These are phyloP conservation scores for Lymantria dispar DNA, from an alignment of 2,888 invertebrate genomes.

Conservation along the genomic window DNA sequence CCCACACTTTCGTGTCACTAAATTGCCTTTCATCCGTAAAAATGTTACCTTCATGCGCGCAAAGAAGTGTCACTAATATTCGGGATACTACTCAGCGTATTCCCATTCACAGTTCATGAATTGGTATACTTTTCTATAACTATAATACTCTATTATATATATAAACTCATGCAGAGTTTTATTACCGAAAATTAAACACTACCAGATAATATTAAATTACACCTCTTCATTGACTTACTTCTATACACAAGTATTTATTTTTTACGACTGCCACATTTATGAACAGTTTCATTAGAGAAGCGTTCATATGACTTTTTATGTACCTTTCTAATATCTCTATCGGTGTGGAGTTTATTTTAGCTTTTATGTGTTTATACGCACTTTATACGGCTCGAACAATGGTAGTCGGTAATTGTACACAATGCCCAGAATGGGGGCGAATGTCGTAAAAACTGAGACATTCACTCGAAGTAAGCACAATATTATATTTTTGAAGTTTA, in stretches of 20 bases:
- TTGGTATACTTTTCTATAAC: no score
- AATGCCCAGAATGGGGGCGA: constrained; percentile 18
- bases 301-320: constrained; percentile 26
- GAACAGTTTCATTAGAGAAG: constrained; percentile 22
- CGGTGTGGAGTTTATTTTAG: constrained; percentile 33
- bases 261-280: constrained; percentile 16
- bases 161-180: no score
- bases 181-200: no score
- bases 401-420: constrained; percentile 33
- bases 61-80: no score
- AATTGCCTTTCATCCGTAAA: no score
- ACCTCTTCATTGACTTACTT: constrained; percentile 12
- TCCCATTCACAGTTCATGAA: no score
- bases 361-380: constrained; percentile 37
- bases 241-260: not conserved
- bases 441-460: constrained; percentile 31
- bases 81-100: no score
- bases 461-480: constrained; percentile 30
- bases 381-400: constrained; percentile 36
- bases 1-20: no score
- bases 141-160: no score
- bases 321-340: constrained; percentile 32
- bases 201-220: not conserved
- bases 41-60: no score
- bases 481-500: constrained; percentile 34